Conservation (phyloP, 92 coral and sea anemone genomes). For the Diadumene lineata region DNA sequence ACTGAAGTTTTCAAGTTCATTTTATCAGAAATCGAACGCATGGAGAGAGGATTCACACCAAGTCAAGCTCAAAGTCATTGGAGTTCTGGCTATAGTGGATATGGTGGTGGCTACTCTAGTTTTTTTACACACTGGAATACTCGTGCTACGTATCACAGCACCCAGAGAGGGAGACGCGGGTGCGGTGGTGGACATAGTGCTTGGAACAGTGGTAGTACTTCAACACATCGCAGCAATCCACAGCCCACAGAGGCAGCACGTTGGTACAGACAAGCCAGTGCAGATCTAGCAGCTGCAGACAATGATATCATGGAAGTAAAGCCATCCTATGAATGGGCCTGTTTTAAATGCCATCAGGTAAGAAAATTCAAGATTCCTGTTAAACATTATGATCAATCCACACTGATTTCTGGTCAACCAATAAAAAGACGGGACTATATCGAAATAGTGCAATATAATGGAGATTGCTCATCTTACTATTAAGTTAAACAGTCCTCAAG, state of each 20-base stretch:
- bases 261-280: conserved; percentile 71
- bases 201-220: not conserved
- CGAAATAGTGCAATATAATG: too few relatives aligned
- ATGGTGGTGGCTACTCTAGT: not conserved
- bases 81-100: not conserved
- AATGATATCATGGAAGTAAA: conserved; percentile 28
- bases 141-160: conserved; percentile 16
- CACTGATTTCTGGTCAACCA: too few relatives aligned
- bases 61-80: not conserved
- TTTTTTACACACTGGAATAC: not conserved
- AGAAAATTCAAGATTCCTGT: too few relatives aligned
- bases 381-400: too few relatives aligned
- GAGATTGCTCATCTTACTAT: too few relatives aligned
- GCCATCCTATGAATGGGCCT: conserved; percentile 71
- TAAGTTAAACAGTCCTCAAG: too few relatives aligned
- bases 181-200: not conserved
- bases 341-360: conserved; percentile 83
- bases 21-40: conserved; percentile 34
- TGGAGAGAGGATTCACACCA: conserved; percentile 25
- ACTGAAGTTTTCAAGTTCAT: conserved; percentile 45
- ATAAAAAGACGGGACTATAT: too few relatives aligned
- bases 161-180: not conserved
- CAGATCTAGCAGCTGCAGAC: conserved; percentile 51
- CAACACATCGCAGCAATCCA: conserved; percentile 34
- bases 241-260: conserved; percentile 70